Conservation (phyloP, 2,888 invertebrate species). For the Hemithea aestivaria region DNA sequence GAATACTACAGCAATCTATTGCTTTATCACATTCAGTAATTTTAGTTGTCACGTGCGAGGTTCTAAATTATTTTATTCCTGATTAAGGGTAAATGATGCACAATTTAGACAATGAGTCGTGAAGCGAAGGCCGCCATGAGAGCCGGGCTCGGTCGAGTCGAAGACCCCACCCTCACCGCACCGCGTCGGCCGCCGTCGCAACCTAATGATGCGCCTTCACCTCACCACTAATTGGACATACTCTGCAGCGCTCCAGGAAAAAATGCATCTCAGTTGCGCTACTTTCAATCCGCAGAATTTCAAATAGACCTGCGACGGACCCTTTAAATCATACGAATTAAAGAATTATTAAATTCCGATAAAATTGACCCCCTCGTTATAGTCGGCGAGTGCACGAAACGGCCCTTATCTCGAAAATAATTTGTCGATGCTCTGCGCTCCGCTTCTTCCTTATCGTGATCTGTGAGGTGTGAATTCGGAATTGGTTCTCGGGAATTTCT, state of each 20-base stretch:
- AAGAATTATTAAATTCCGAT: conserved; percentile 48
- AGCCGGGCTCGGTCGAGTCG: conserved; percentile 45
- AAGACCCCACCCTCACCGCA: conserved; percentile 39
- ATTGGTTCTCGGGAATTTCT: conserved; percentile 43
- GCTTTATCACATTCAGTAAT: conserved; percentile 71
- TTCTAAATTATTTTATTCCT: conserved; percentile 64
- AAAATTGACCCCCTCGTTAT: conserved; percentile 43
- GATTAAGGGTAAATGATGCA: conserved; percentile 76
- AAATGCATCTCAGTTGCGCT: conserved; percentile 48
- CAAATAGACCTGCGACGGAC: conserved; percentile 44
- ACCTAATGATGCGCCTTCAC: conserved; percentile 71
- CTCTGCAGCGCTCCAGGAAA: conserved; percentile 59
- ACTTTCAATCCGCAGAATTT: conserved; percentile 50
- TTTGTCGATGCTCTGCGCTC: conserved; percentile 47
- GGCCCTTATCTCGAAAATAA: conserved; percentile 46
- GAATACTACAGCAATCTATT: conserved; percentile 62
- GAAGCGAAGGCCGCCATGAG: conserved; percentile 68
- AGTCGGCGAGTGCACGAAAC: conserved; percentile 37
- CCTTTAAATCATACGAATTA: conserved; percentile 44
- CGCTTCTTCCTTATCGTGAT: conserved; percentile 55
- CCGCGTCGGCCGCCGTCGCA: conserved; percentile 33
- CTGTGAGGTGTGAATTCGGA: conserved; percentile 59
- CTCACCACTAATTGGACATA: conserved; percentile 72
- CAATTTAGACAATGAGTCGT: conserved; percentile 76
- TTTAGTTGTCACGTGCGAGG: conserved; percentile 60